Conservation (phyloP, 2,888 invertebrate genomes). For the Drosophila neutralis region DNA sequence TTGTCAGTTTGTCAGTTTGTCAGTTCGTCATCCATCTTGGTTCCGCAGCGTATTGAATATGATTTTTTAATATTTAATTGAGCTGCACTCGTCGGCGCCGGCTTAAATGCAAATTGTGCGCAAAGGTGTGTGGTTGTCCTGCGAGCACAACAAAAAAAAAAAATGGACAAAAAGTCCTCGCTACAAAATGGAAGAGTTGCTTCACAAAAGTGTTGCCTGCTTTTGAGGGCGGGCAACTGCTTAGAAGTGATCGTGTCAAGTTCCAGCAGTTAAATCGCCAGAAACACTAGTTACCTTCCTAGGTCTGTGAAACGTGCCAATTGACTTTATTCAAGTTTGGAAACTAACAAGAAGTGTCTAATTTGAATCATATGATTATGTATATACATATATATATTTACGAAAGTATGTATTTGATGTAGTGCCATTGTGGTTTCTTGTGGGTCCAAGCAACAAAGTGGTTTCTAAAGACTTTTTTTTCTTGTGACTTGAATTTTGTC, state of each 20-base stretch:
- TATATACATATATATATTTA: background rate
- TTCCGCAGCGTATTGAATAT: slow-evolving; percentile 43
- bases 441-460: background rate
- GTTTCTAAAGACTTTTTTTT: background rate
- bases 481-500: background rate
- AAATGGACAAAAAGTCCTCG: background rate
- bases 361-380: background rate
- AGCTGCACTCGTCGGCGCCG: slow-evolving; percentile 60
- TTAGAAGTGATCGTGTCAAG: background rate
- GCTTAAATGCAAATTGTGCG: slow-evolving; percentile 80
- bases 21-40: slow-evolving; percentile 47
- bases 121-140: slow-evolving; percentile 77
- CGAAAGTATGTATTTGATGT: background rate
- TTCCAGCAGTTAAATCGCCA: background rate
- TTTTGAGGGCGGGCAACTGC: slow-evolving; percentile 36
- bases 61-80: slow-evolving; percentile 81
- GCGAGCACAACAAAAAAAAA: background rate
- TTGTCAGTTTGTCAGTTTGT: slow-evolving; percentile 2
- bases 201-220: slow-evolving; percentile 30
- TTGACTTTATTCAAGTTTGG: background rate
- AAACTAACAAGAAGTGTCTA: background rate
- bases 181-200: background rate
- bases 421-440: too few species aligned
- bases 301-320: background rate
- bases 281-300: background rate